Percentiles rank a stretch among this genome's conserved stretches.
These are phyloP conservation scores for Pristionchus mayeri DNA, from an alignment of 2,888 invertebrate genomes.

Conservation along the genomic window DNA sequence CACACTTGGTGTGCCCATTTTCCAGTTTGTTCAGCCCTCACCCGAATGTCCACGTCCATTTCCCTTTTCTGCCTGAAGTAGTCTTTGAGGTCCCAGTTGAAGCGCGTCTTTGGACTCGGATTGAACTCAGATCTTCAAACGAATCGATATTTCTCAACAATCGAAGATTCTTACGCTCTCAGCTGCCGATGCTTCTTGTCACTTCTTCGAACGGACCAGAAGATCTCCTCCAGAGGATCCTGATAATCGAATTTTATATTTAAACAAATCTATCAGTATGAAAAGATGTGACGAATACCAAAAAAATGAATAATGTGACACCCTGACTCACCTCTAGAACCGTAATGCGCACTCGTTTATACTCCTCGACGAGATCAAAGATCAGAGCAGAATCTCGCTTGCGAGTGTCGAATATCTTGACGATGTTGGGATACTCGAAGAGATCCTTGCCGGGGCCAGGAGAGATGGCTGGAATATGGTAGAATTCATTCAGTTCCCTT, in stretches of 20 bases:
- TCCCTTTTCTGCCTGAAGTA: not conserved
- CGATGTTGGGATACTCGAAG: slow-evolving; percentile 31
- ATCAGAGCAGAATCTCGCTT: slow-evolving; percentile 6
- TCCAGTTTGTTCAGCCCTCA: not conserved
- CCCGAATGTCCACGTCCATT: slow-evolving; percentile 22
- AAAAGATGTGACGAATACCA: no score
- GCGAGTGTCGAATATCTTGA: slow-evolving; percentile 22
- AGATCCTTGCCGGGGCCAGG: slow-evolving; percentile 23
- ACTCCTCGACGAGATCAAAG: slow-evolving; percentile 39
- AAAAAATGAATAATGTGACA: not conserved
- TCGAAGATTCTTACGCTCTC: slow-evolving; percentile 29
- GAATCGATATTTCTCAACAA: no score
- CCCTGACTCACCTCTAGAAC: not conserved
- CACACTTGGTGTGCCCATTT: not conserved
- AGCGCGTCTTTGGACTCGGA: slow-evolving; percentile 5
- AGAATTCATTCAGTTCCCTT: no score
- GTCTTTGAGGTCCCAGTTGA: not conserved
- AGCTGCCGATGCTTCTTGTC: slow-evolving; percentile 40
- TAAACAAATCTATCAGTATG: not conserved
- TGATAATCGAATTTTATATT: not conserved
- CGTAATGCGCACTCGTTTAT: slow-evolving; percentile 12
- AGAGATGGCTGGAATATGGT: slow-evolving; percentile 9
- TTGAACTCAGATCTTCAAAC: slow-evolving; percentile 30
- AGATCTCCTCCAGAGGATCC: not conserved
- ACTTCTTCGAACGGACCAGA: slow-evolving; percentile 13